These are phyloP conservation scores for Spodoptera picta DNA, from an alignment of 2,888 invertebrate species.

Conservation along the genomic window DNA sequence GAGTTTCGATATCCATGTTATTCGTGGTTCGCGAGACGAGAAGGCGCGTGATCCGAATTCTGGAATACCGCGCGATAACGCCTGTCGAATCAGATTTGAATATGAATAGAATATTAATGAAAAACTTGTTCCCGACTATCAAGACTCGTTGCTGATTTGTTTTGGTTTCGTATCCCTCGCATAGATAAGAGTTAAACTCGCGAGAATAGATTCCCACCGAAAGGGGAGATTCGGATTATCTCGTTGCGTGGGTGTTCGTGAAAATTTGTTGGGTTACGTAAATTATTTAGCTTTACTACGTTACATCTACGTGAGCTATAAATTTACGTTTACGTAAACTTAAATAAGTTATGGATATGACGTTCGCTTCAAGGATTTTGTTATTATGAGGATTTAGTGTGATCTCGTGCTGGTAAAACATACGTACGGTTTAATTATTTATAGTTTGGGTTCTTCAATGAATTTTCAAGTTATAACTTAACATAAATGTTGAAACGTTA, in stretches of 20 bases:
- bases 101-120: conserved; percentile 87
- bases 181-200: conserved; percentile 46
- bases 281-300: conserved; percentile 34
- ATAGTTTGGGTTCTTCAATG: conserved; percentile 17
- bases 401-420: conserved; percentile 20
- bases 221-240: conserved; percentile 46
- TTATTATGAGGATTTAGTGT: conserved; percentile 25
- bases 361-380: conserved; percentile 21
- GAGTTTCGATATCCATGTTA: conserved; percentile 73
- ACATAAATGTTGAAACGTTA: too few species aligned
- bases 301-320: conserved; percentile 27
- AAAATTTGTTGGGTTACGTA: conserved; percentile 41
- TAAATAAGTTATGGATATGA: conserved; percentile 44
- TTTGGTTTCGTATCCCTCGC: conserved; percentile 48
- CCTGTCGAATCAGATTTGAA: conserved; percentile 84
- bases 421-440: conserved; percentile 26
- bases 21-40: conserved; percentile 68
- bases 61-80: conserved; percentile 71
- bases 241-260: conserved; percentile 27
- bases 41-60: conserved; percentile 80
- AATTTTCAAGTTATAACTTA: conserved; percentile 10
- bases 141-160: conserved; percentile 67
- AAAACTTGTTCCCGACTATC: conserved; percentile 77
- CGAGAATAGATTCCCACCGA: conserved; percentile 46
- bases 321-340: conserved; percentile 43